A percentile compares a stretch with the other conserved stretches of the same genome.
Conservation (phyloP, 1,140 invertebrate species). For the Elysia chlorotica region DNA sequence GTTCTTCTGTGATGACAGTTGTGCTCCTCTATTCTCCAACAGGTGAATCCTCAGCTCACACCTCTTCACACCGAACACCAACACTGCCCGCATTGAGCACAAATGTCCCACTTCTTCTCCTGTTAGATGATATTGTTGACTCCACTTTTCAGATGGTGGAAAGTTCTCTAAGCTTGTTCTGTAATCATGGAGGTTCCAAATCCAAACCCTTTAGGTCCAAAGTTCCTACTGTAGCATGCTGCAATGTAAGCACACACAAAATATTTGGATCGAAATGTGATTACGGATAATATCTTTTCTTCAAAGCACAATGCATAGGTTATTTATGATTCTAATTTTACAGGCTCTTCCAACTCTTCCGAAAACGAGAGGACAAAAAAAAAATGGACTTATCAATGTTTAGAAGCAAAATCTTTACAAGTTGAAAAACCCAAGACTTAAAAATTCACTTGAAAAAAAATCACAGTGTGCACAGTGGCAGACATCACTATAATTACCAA, state of each 20-base stretch:
- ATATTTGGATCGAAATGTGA: background rate
- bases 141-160: too few relatives aligned
- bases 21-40: too few relatives aligned
- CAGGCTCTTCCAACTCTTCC: background rate
- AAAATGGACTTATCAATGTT: background rate
- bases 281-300: background rate
- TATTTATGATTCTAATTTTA: background rate
- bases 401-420: background rate
- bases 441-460: too few relatives aligned
- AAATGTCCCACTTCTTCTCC: too few relatives aligned
- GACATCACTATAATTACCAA: too few relatives aligned
- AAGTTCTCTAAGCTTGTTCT: conserved; percentile 18
- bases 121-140: too few relatives aligned
- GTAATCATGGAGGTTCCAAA: conserved; percentile 59
- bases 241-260: conserved; percentile 2
- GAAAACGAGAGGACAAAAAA: background rate
- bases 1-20: too few relatives aligned
- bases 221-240: conserved; percentile 87
- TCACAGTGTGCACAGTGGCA: too few relatives aligned
- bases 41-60: too few relatives aligned
- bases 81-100: too few relatives aligned
- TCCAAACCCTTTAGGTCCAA: conserved; percentile 89
- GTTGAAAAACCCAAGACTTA: background rate
- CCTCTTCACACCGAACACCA: too few relatives aligned
- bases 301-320: too few relatives aligned